Evolutionary conservation across 2,888 invertebrate species (phyloP).

Genomic region (Eilema griseolum): DNA sequence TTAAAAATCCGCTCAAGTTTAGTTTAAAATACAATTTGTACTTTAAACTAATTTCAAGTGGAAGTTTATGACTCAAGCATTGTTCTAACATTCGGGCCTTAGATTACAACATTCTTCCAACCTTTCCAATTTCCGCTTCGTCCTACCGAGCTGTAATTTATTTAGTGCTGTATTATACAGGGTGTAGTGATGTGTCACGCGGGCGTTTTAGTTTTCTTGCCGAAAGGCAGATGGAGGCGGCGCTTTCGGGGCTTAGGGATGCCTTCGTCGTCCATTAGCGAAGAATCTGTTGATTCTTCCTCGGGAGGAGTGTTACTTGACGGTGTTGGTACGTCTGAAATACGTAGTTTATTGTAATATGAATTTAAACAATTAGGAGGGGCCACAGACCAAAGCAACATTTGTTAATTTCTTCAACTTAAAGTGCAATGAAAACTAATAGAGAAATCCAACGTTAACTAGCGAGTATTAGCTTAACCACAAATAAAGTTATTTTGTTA

Average conservation of each 20-base stretch:
- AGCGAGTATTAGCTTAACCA: background rate
- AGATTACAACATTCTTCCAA: constrained; percentile 11
- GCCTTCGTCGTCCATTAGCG: constrained; percentile 88
- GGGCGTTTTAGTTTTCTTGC: constrained; percentile 86
- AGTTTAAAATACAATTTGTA: too few species aligned
- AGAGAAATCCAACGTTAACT: background rate
- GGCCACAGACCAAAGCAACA: too few species aligned
- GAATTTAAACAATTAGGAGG: background rate
- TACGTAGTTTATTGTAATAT: background rate
- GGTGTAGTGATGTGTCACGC: constrained; percentile 70
- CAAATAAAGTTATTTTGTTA: background rate
- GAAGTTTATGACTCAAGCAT: too few species aligned
- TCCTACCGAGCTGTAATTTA: constrained; percentile 17
- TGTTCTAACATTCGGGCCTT: background rate
- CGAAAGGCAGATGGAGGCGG: constrained; percentile 89
- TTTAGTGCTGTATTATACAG: constrained; percentile 1
- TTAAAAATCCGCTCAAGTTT: too few species aligned
- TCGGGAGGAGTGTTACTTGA: constrained; percentile 83
- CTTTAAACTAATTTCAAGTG: background rate
- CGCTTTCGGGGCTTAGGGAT: constrained; percentile 86
- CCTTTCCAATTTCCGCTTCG: constrained; percentile 17
- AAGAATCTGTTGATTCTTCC: constrained; percentile 91
- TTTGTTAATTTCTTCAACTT: background rate
- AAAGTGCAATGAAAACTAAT: background rate
- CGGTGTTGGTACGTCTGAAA: constrained; percentile 64